Base-by-base conservation (phyloP, 2,888 invertebrate species). In the Epinotia ramella region DNA sequence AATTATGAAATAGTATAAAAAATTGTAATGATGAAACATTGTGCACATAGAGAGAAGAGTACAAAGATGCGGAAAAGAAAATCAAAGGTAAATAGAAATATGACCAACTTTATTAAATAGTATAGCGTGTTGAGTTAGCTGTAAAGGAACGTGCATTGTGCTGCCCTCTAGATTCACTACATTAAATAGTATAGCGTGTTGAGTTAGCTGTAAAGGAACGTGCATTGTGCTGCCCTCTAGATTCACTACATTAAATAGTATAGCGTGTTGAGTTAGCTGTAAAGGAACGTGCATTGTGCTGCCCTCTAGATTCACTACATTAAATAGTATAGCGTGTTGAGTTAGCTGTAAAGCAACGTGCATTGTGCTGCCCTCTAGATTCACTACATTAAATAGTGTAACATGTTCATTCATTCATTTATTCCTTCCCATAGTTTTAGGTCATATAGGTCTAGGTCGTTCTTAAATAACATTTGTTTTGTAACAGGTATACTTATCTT, bases 331-430 rank as follows among this genome's bases (percentile, higher is more conserved):
- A 40, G 9, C 40, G 9, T 40, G 40, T 9, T 40, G 7, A 7
- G 40, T 40, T 40, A 0, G 0, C 9, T 33, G 33, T 16, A 46
- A 46, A 49, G 16, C 13, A 46, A 46, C 13, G 4, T 13, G 3
- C 46, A 53, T 13, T 53, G 64, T 65, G 59, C 64, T 74, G 74
- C 69, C 74, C 64, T 65, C 74, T 74, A 40, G n/a, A 0, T 59
- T 49, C 24, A 13, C 28, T 40, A 40, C 40, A 40, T 40, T 40
- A 40, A 7, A 40, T 9, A 33, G 7, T 33, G 33, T 33, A 20
- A n/a, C n/a, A n/a, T n/a, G n/a, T n/a, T n/a, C n/a, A 33, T 33
- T 33, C 33, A 33, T 33, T 33, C 7, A 33, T 33, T 28, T 33
- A 33, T 33, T 33, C 33, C 7, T 33, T 33, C 7, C 6, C 33